Evolutionary conservation across 2,888 invertebrate species (phyloP).

Genomic region (Anorthoa munda): DNA sequence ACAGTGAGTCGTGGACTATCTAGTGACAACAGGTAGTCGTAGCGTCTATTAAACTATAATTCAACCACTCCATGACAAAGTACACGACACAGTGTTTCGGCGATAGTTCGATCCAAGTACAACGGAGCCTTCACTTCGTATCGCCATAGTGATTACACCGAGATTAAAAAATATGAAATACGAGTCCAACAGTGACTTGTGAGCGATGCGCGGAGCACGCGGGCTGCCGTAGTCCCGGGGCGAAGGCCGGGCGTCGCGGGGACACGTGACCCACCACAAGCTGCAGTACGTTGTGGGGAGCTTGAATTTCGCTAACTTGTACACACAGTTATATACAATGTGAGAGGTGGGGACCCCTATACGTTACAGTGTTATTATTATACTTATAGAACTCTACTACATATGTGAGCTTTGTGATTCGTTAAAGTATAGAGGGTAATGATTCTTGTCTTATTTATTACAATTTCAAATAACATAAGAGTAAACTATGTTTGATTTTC

Average conservation of each 20-base stretch:
- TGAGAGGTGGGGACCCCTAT: neutral
- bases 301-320: conserved; percentile 58
- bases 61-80: neutral
- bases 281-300: conserved; percentile 34
- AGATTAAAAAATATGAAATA: neutral
- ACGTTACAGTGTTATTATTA: conserved; percentile 25
- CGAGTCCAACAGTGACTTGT: conserved; percentile 8
- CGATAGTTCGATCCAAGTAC: neutral
- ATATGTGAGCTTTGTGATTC: conserved; percentile 32
- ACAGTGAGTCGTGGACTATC: neutral
- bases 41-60: neutral
- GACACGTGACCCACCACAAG: conserved; percentile 12
- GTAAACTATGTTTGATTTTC: conserved; percentile 1
- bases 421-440: conserved; percentile 31
- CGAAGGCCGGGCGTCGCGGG: too few species aligned
- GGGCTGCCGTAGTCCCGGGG: too few species aligned
- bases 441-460: conserved; percentile 34
- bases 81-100: neutral
- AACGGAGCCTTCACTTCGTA: neutral
- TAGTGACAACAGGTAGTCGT: conserved; percentile 3
- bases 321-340: conserved; percentile 46
- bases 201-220: conserved; percentile 1
- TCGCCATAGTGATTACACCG: neutral
- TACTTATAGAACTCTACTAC: conserved; percentile 18
- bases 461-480: conserved; percentile 25